Base-by-base conservation (phyloP, 2,888 invertebrate species). In the Cryptus armator region DNA sequence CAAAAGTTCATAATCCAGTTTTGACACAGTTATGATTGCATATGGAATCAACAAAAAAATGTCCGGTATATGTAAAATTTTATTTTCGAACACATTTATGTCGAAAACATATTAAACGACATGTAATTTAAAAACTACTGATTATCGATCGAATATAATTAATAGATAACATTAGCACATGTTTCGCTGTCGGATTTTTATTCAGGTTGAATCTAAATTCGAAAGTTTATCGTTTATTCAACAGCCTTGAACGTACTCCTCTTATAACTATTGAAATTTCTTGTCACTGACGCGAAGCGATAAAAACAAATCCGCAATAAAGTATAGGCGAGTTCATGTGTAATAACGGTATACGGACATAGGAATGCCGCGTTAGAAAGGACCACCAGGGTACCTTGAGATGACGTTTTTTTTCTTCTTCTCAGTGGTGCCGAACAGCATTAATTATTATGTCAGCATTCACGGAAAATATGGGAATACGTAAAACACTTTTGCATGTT, bases 291-390 rank as follows among this genome's bases (percentile, higher is more conserved):
- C 29, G n/a, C 67, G 43, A 37, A 29, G n/a, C 67, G 56, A 77
- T 56, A 14, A 74, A 48, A 59, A 56, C 46, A 12, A 68, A 68
- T 24, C 68, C 14, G 19, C 16, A 46, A 19, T 44, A 1, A 9
- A 62, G 53, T 19, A 56, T 16, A 5, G 29, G 43, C 10, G 16
- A 44, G 51, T 62, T 16, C 56, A 56, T 43, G 46, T n/a, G 51
- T 70, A 62, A 84, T 59, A 77, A 84, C 74, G 32, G 24, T 10
- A 66, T 56, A 14, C 43, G 44, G 72, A 16, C 46, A n/a, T 68
- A 72, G 72, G 81, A 84, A 84, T 84, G 84, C 74, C 74, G 71
- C 72, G 81, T 84, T 84, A 84, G 84, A 84, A 84, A 81, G 81
- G 81, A 84, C 77, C 81, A 77, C 77, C 37, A 19, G 76, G 46